phyloP scores from a whole-genome alignment of 37 sponge, comb jelly and placozoan species.

The Beroe ovata region DNA sequence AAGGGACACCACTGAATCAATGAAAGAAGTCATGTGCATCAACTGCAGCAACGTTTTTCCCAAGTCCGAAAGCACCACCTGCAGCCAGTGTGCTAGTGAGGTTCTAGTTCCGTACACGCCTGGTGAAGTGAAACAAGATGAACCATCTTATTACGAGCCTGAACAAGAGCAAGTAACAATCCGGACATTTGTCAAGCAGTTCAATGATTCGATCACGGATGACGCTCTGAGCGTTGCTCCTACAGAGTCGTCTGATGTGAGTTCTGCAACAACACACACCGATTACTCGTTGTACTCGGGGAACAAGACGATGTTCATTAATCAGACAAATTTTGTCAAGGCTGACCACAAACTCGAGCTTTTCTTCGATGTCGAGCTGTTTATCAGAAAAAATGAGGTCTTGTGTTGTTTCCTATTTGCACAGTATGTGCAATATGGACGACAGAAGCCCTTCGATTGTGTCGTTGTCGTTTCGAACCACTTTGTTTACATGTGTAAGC shows the following conservation, averaged over 20 bases:
- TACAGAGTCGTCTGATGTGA: background rate
- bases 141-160: background rate
- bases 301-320: background rate
- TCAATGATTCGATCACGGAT: background rate
- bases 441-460: background rate
- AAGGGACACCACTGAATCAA: background rate
- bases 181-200: no score
- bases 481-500: constrained; percentile 2
- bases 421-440: background rate
- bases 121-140: background rate
- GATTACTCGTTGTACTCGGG: background rate
- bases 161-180: background rate
- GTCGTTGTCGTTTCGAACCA: constrained; percentile 8
- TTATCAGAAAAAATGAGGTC: background rate
- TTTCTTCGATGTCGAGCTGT: constrained; percentile 17
- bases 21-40: background rate
- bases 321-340: constrained; percentile 21
- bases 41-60: background rate
- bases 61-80: background rate
- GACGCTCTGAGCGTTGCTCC: background rate
- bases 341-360: constrained; percentile 16
- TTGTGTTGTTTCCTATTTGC: constrained; percentile 16
- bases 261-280: background rate
- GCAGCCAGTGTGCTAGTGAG: background rate
- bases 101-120: background rate